Percentiles rank a stretch among this genome's conserved stretches.
These are phyloP conservation scores for Tiliacea aurago DNA, from an alignment of 2,888 invertebrate genomes.

Conservation along the genomic window DNA sequence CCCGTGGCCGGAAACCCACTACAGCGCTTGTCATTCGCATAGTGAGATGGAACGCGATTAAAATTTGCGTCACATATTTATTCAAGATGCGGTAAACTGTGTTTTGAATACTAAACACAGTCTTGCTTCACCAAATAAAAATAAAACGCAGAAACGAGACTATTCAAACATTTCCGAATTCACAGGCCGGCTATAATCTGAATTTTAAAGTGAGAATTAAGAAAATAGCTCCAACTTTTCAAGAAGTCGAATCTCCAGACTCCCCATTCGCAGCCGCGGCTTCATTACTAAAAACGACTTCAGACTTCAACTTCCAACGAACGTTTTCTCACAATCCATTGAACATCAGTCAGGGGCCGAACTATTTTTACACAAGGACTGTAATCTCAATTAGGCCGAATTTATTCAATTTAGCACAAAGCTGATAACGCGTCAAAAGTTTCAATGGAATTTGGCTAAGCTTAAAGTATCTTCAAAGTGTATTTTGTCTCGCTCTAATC, in stretches of 20 bases:
- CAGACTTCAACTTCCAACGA: constrained; percentile 48
- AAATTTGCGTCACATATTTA: constrained; percentile 43
- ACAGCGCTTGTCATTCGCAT: constrained; percentile 2
- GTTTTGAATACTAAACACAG: constrained; percentile 33
- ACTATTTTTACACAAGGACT: constrained; percentile 51
- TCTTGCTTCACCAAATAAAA: constrained; percentile 30
- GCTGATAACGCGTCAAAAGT: constrained; percentile 47
- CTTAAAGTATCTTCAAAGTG: constrained; percentile 37
- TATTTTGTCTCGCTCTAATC: constrained; percentile 47
- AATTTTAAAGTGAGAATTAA: constrained; percentile 49
- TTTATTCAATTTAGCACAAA: constrained; percentile 52
- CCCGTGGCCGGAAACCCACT: background rate
- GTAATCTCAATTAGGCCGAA: constrained; percentile 45
- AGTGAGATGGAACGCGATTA: constrained; percentile 17
- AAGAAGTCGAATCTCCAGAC: constrained; percentile 38
- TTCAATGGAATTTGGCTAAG: constrained; percentile 36
- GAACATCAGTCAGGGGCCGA: constrained; percentile 35
- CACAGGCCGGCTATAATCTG: constrained; percentile 29
- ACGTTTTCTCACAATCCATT: constrained; percentile 39
- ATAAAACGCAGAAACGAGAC: constrained; percentile 28
- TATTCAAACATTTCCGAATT: constrained; percentile 29
- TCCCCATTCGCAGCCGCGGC: constrained; percentile 30
- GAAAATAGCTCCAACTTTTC: constrained; percentile 44
- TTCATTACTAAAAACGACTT: constrained; percentile 56
- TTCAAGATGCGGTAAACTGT: constrained; percentile 41